phyloP scores from a whole-genome alignment of 2,888 invertebrate species.

The Watsonalla binaria region DNA sequence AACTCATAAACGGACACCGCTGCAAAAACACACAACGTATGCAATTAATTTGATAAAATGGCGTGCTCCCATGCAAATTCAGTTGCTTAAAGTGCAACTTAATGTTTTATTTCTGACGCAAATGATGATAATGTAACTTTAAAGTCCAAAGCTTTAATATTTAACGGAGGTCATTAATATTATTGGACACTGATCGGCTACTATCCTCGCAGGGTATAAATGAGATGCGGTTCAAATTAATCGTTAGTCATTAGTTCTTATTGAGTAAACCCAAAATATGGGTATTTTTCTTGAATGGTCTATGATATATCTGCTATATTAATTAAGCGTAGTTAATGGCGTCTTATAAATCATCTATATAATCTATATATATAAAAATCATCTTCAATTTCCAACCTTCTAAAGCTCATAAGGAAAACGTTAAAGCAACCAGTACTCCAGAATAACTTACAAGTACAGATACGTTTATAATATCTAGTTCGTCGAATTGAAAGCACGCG shows the following conservation, averaged over 20 bases:
- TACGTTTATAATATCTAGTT: not conserved
- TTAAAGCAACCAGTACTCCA: too few relatives aligned
- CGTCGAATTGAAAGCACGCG: conserved; percentile 5
- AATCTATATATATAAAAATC: too few relatives aligned
- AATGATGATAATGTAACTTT: not conserved
- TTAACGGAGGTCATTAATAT: not conserved
- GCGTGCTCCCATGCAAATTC: not conserved
- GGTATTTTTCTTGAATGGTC: not conserved
- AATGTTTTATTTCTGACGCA: not conserved
- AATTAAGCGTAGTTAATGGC: too few relatives aligned
- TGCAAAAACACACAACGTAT: not conserved
- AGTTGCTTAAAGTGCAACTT: not conserved
- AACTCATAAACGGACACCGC: not conserved
- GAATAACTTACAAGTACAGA: too few relatives aligned
- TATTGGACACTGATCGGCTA: not conserved
- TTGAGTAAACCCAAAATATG: not conserved
- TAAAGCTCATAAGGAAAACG: too few relatives aligned
- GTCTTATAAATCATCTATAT: too few relatives aligned
- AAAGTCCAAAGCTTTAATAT: not conserved
- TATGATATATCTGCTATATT: too few relatives aligned
- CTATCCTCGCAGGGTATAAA: not conserved
- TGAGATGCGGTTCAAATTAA: not conserved
- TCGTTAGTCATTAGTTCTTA: not conserved
- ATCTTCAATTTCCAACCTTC: too few relatives aligned
- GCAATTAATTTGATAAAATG: not conserved